Base-by-base conservation (phyloP, 2,797 vertebrate genomes). In the Thaleichthys pacificus region DNA sequence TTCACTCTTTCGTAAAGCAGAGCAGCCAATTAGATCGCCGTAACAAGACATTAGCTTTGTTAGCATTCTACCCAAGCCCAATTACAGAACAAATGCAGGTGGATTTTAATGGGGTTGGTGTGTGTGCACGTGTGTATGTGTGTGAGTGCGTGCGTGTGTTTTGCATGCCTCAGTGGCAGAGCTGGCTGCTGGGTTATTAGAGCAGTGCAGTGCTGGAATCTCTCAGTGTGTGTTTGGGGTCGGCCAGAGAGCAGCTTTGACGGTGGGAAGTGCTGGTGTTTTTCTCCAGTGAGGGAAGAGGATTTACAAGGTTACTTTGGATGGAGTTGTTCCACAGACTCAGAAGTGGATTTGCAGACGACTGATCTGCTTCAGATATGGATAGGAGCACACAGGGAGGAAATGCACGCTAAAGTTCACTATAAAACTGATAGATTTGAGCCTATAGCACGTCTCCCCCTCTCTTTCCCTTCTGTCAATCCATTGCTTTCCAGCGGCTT, bases 81-180 rank as follows among this genome's bases (percentile, higher is more conserved):
- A 91, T 92, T 91, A 91, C 79, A 81, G 85, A 85, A 80, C 84
- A 78, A 85, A 88, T 84, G 82, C 87, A 89, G 90, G 89, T 89
- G 89, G 82, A 84, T 88, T 89, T 89, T 88, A 89, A 88, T 86
- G 78, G 74, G 64, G 80, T 72, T 74, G 74, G 30, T 24, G 26
- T 61, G 12, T 61, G 9, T 51, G 24, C 7, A 17, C 58, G 63
- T 66, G 63, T 58, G 49, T 65, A 7, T 15, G 62, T 64, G 26
- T 54, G 21, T 57, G 47, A 66, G 63, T 61, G 81, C 22, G 63
- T 61, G 81, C 22, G 57, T 69, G 26, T 61, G 51, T 78, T 73
- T 64, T 80, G 81, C 86, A 77, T 83, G 82, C 82, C 74, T 85
- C 85, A 73, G 83, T 75, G 63, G 57, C 78, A 32, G 66, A 82